Percentiles rank a stretch among this genome's conserved stretches.
Evolutionary conservation across 2,113 vertebrate genomes (phyloP).

Genomic region (Alosa alosa): DNA sequence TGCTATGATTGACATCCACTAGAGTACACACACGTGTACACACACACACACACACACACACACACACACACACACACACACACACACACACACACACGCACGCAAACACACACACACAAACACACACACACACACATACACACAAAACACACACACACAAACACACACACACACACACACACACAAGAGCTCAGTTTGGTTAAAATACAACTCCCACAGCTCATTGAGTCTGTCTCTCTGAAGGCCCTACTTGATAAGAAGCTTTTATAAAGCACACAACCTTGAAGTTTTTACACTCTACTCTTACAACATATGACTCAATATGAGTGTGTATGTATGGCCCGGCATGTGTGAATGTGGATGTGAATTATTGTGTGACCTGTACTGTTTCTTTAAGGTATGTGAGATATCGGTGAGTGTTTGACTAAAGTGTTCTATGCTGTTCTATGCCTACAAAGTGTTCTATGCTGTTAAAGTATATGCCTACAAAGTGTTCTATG

Average conservation of each 20-base stretch:
- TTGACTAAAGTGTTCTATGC: no score
- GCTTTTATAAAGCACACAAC: no score
- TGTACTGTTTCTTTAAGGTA: background rate
- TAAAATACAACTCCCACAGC: no score
- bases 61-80: background rate
- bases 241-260: no score
- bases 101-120: background rate
- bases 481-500: no score
- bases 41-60: background rate
- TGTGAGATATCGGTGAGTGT: background rate
- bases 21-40: background rate
- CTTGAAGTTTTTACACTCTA: no score
- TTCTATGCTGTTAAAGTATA: no score
- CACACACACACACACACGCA: background rate
- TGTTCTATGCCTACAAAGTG: no score
- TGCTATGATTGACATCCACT: no score
- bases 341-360: background rate
- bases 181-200: background rate
- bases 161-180: slow-evolving; percentile 1
- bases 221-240: no score
- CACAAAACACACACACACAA: background rate
- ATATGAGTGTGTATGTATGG: background rate
- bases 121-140: background rate
- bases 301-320: background rate
- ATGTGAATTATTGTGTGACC: background rate